Evolutionary conservation across 2,888 invertebrate genomes (phyloP).

Genomic region (Machimus rusticus): DNA sequence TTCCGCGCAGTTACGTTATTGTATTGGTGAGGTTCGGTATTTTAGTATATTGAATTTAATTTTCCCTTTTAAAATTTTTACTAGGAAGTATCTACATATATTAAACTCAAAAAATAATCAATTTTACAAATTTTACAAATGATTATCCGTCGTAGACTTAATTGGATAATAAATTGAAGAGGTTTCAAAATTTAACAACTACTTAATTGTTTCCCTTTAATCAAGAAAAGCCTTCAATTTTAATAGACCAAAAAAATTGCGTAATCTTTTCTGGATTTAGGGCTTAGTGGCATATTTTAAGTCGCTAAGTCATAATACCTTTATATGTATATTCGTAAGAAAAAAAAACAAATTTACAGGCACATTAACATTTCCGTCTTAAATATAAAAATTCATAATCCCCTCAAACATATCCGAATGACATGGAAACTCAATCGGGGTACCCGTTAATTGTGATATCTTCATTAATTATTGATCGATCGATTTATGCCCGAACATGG

Average conservation of each 20-base stretch:
- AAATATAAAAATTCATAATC: neutral
- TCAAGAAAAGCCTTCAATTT: neutral
- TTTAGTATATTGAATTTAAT: too few species aligned
- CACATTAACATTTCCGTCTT: neutral
- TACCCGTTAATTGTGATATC: neutral
- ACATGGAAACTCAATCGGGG: neutral
- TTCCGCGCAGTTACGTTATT: too few species aligned
- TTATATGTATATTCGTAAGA: neutral
- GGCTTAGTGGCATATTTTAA: neutral
- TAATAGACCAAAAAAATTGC: neutral
- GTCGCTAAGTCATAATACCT: neutral
- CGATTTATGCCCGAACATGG: neutral
- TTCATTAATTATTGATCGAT: constrained; percentile 16
- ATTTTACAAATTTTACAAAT: too few species aligned
- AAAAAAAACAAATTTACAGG: neutral
- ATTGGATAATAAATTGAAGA: neutral
- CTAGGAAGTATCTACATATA: too few species aligned
- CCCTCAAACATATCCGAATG: neutral
- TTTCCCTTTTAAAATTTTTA: too few species aligned
- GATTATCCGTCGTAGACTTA: neutral
- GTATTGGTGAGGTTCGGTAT: too few species aligned
- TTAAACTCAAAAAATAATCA: too few species aligned
- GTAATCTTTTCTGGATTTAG: neutral
- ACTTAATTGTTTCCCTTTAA: neutral
- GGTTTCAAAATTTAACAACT: neutral